Base-by-base conservation (phyloP, 2,113 vertebrate species). In the Tor tambroides region DNA sequence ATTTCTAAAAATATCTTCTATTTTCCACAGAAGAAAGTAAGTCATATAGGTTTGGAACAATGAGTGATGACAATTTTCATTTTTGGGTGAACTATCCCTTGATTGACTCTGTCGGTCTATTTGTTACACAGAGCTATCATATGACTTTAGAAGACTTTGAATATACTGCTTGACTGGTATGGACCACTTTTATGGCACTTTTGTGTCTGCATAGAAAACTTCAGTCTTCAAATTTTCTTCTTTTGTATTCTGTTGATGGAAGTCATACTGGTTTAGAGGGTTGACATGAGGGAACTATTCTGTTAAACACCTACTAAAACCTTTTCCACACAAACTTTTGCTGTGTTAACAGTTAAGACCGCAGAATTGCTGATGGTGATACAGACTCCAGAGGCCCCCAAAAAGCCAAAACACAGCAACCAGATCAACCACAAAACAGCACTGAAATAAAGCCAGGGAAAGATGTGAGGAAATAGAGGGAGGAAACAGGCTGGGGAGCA, bases 261-360 rank as follows among this genome's bases (percentile, higher is more conserved):
- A 26, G 41, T 46, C 72, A 43, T 75, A 75, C 2, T 2, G 38
- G n/a, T 72, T 23, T 76, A 72, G n/a, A 28, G 72, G 23, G 41
- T 26, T 46, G 72, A 76, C 72, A 76, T 76, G 41, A 46, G 72
- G 41, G 72, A 76, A 14, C 72, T 75, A 26, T 75, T 75, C 72
- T 65, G 4, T 28, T 41, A 26, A 49, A 76, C 14, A 17, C 6
- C 54, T 35, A n/a, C 51, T 41, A 41, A n/a, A 80, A 63, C 78
- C 54, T 76, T 41, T 63, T 80, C 6, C 23, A 80, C 32, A 46
- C 80, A 81, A 65, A 81, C 56, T 43, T 81, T 65, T 28, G 35
- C 56, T 65, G 14, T 65, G 59, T 65, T 81, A 65, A 81, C n/a
- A 35, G 12, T 41, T 26, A 14, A 8, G 32, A 43, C 78, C 1